Evolutionary conservation across 2,797 vertebrate genomes (phyloP).

Genomic region (Champsocephalus esox): DNA sequence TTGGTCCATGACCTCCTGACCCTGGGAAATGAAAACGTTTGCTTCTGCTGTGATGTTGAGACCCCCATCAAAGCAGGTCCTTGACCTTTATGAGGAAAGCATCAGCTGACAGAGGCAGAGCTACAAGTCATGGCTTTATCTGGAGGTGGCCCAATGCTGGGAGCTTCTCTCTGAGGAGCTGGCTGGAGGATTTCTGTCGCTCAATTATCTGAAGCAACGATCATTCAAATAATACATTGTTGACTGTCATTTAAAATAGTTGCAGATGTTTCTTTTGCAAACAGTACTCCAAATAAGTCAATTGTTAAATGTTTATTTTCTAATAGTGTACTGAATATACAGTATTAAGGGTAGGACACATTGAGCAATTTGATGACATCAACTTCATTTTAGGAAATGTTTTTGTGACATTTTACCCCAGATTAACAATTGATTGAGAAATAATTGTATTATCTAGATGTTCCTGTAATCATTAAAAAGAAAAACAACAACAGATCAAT

Average conservation of each 20-base stretch:
- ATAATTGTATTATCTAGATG: not conserved
- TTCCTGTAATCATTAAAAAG: not conserved
- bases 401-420: no score
- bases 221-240: not conserved
- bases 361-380: no score
- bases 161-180: not conserved
- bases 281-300: not conserved
- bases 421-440: no score
- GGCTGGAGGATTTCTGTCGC: not conserved
- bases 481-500: not conserved
- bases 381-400: no score
- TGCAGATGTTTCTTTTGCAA: not conserved
- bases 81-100: conserved; percentile 31
- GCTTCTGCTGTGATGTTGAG: conserved; percentile 39
- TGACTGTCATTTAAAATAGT: not conserved
- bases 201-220: conserved; percentile 9
- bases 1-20: conserved; percentile 31
- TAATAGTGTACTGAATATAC: no score
- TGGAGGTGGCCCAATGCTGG: conserved; percentile 23
- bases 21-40: conserved; percentile 39
- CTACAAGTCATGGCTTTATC: conserved; percentile 16
- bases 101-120: conserved; percentile 16
- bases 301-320: not conserved
- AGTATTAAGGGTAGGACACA: no score
- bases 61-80: conserved; percentile 36